Conservation (phyloP, 2,888 invertebrate species). For the Nomada ferruginata region DNA sequence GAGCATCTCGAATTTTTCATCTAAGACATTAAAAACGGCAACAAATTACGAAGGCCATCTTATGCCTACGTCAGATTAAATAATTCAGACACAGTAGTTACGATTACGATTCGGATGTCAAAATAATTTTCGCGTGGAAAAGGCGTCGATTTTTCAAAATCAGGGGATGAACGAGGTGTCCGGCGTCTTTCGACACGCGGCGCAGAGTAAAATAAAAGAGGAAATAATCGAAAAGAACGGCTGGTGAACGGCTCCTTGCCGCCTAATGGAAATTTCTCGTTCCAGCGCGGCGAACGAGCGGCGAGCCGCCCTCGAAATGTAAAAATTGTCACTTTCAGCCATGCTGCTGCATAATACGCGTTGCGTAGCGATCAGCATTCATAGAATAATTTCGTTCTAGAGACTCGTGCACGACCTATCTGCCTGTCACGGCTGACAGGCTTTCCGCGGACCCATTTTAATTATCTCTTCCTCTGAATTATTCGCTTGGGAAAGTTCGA, state of each 20-base stretch:
- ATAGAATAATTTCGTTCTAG: constrained; percentile 81
- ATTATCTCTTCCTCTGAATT: constrained; percentile 77
- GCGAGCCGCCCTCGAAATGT: constrained; percentile 64
- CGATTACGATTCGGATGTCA: no score
- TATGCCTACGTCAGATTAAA: no score
- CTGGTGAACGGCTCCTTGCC: constrained; percentile 64
- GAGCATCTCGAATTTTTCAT: no score
- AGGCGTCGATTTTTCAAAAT: neutral
- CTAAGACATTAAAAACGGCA: no score
- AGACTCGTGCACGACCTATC: constrained; percentile 73
- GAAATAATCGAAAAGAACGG: constrained; percentile 42
- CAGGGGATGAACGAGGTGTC: neutral
- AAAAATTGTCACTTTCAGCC: constrained; percentile 79
- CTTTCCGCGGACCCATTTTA: constrained; percentile 76
- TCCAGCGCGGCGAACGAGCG: constrained; percentile 64
- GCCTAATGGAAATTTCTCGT: constrained; percentile 81
- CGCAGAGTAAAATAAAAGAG: constrained; percentile 30
- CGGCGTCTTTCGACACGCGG: constrained; percentile 1
- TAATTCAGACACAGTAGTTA: no score
- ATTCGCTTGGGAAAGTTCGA: constrained; percentile 70
- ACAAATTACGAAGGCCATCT: no score
- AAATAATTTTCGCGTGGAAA: no score
- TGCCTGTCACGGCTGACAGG: constrained; percentile 77
- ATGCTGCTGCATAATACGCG: constrained; percentile 77
- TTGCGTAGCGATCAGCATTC: constrained; percentile 79